Evolutionary conservation across 2,888 invertebrate species (phyloP).

Genomic region (Cephus runcator): DNA sequence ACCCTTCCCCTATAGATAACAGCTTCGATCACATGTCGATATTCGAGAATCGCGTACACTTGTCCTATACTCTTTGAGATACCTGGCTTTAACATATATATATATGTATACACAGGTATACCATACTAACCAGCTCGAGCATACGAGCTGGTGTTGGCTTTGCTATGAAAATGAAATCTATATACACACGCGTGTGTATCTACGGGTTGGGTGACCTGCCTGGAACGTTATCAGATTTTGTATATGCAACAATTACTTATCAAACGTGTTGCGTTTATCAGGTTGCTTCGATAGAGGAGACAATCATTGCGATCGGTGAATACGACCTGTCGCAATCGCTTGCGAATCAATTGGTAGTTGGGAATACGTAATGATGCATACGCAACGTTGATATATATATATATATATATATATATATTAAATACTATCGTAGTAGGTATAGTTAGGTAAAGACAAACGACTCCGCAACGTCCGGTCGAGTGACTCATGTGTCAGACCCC

Average conservation of each 20-base stretch:
- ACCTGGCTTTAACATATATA: no score
- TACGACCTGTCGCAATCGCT: background rate
- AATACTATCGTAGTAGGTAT: background rate
- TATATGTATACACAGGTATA: no score
- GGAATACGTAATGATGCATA: background rate
- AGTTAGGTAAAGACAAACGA: background rate
- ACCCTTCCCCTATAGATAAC: background rate
- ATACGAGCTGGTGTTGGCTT: background rate
- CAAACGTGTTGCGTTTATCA: background rate
- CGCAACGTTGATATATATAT: background rate
- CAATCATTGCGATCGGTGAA: background rate
- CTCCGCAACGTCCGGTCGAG: background rate
- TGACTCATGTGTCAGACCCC: constrained; percentile 2
- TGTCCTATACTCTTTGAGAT: no score
- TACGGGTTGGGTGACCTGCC: background rate
- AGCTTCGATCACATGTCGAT: background rate
- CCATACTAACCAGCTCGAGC: no score
- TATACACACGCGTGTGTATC: background rate
- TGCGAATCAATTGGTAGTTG: background rate
- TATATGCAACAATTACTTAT: background rate
- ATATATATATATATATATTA: background rate
- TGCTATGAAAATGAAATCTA: background rate
- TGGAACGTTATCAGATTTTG: background rate
- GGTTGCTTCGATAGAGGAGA: background rate
- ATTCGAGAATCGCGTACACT: background rate